These are phyloP conservation scores for Mixornis gularis DNA, from an alignment of 2,113 vertebrate genomes.

Conservation along the genomic window DNA sequence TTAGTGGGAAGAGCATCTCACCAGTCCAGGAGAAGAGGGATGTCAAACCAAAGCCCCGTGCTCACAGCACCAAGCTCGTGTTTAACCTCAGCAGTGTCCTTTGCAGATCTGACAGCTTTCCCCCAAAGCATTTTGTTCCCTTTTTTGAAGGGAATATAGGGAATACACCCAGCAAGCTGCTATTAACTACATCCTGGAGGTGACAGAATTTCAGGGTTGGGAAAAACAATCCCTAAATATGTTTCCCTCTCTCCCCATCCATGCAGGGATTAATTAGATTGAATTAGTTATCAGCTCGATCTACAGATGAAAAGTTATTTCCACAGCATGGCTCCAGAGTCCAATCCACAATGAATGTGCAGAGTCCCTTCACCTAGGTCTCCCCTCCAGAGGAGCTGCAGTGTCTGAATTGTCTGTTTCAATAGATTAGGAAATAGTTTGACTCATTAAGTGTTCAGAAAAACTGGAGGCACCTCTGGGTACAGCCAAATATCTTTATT, in stretches of 20 bases:
- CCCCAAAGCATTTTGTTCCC: background rate
- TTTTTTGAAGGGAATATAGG: background rate
- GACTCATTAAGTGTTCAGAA: background rate
- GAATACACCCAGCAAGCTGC: background rate
- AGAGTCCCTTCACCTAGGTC: background rate
- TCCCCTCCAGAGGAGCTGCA: background rate
- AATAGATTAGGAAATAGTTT: background rate
- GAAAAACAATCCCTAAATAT: background rate
- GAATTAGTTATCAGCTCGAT: background rate
- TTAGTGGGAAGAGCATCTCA: background rate
- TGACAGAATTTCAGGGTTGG: background rate
- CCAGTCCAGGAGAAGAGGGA: background rate
- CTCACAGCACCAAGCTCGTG: background rate
- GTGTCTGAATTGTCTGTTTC: background rate
- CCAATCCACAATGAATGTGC: background rate
- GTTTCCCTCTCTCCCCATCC: background rate
- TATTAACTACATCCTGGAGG: background rate
- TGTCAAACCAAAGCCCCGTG: accelerated
- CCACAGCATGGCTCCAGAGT: background rate
- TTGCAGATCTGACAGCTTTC: background rate
- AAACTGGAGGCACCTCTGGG: background rate
- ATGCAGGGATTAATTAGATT: background rate
- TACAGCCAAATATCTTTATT: background rate
- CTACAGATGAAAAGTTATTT: background rate
- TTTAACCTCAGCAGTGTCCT: background rate